Evolutionary conservation across 1,140 invertebrate genomes (phyloP).

Genomic region (Procambarus clarkii): DNA sequence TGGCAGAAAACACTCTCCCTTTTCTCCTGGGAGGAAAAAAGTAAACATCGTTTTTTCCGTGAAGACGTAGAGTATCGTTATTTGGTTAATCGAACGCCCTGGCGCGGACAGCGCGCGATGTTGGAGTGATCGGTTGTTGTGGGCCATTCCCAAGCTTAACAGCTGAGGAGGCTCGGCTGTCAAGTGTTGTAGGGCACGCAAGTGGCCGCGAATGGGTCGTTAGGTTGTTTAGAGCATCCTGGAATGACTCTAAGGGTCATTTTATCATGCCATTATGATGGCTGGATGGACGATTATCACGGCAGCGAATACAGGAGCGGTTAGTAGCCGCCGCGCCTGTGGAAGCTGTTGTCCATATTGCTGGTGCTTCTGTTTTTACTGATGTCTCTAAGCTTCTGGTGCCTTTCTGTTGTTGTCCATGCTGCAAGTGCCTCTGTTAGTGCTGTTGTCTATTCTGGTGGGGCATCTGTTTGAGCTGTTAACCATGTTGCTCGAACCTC

Average conservation of each 20-base stretch:
- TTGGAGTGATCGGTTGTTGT: slow-evolving; percentile 44
- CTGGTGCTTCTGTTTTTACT: slow-evolving; percentile 7
- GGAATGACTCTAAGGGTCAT: slow-evolving; percentile 62
- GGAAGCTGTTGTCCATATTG: neutral
- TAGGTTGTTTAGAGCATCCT: slow-evolving; percentile 69
- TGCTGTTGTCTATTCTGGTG: no score
- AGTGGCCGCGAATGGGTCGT: slow-evolving; percentile 69
- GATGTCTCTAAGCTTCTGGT: neutral
- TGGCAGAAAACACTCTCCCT: slow-evolving; percentile 15
- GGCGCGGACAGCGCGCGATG: slow-evolving; percentile 35
- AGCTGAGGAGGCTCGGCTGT: slow-evolving; percentile 41
- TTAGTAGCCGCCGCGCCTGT: neutral
- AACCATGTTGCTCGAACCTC: no score
- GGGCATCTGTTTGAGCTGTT: no score
- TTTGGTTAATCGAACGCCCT: slow-evolving; percentile 44
- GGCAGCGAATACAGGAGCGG: slow-evolving; percentile 10
- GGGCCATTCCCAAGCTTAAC: slow-evolving; percentile 56
- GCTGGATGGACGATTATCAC: slow-evolving; percentile 63
- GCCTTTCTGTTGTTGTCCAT: no score
- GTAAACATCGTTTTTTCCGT: neutral
- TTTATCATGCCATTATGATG: slow-evolving; percentile 68
- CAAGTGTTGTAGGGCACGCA: slow-evolving; percentile 66
- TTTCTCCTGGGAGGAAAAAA: slow-evolving; percentile 18
- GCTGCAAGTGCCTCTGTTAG: no score
- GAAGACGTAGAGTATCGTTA: neutral